A percentile compares a stretch with the other conserved stretches of the same genome.
Conservation (phyloP, 2,797 vertebrate genomes). For the Chaunax sp. region DNA sequence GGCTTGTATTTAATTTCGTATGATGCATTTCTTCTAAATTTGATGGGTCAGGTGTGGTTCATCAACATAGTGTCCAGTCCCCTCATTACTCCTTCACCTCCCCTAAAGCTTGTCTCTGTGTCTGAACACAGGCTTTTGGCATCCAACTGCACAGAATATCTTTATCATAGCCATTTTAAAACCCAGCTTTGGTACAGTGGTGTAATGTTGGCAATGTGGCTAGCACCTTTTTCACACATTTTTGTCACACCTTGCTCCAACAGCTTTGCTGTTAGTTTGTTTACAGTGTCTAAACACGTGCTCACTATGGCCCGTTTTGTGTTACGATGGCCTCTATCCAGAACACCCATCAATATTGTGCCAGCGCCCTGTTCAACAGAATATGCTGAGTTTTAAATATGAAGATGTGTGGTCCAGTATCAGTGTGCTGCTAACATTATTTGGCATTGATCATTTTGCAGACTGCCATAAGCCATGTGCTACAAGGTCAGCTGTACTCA, state of each 20-base stretch:
- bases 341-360: background rate
- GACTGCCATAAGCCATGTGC: constrained; percentile 36
- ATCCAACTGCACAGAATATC: constrained; percentile 5
- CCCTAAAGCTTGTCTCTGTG: background rate
- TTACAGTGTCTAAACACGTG: constrained; percentile 7
- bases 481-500: constrained; percentile 60
- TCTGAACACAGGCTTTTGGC: constrained; percentile 5
- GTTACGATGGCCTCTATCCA: background rate
- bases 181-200: background rate
- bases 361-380: background rate
- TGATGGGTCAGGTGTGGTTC: background rate
- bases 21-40: background rate
- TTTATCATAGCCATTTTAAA: constrained; percentile 15
- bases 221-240: constrained; percentile 43
- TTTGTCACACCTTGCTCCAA: constrained; percentile 22
- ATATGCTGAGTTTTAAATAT: constrained; percentile 20
- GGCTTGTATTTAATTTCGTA: constrained; percentile 4
- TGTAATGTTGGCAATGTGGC: constrained; percentile 14
- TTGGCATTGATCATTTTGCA: constrained; percentile 35
- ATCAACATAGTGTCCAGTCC: background rate
- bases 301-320: background rate
- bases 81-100: background rate
- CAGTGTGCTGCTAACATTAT: constrained; percentile 5
- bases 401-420: constrained; percentile 8
- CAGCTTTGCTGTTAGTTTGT: constrained; percentile 6